These are phyloP conservation scores for Achatina immaculata DNA, from an alignment of 1,140 invertebrate genomes.

Conservation along the genomic window DNA sequence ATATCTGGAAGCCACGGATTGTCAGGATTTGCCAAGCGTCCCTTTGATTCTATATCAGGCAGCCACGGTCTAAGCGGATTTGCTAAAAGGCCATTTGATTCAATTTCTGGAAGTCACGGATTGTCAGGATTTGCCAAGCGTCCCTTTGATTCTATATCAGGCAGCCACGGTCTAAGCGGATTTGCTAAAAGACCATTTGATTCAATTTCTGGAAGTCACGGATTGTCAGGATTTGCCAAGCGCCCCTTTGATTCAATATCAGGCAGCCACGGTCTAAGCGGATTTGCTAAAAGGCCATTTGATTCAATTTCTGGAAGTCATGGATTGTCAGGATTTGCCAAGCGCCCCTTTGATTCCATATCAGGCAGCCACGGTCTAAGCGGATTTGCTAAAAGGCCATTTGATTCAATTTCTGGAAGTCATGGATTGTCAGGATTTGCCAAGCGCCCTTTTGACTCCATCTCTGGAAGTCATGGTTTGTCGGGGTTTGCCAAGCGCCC, in stretches of 20 bases:
- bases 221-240: conserved; percentile 22
- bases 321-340: conserved; percentile 37
- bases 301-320: conserved; percentile 32
- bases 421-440: conserved; percentile 30
- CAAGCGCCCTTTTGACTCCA: conserved; percentile 23
- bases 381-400: conserved; percentile 38
- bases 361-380: conserved; percentile 16
- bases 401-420: conserved; percentile 27
- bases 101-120: conserved; percentile 29
- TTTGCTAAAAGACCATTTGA: conserved; percentile 30
- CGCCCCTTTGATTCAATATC: conserved; percentile 24
- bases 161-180: conserved; percentile 4
- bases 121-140: conserved; percentile 40
- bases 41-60: conserved; percentile 27
- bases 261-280: conserved; percentile 1
- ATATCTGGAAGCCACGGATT: conserved; percentile 11
- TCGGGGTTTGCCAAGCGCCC: conserved; percentile 30
- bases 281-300: conserved; percentile 39
- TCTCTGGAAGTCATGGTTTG: conserved; percentile 11
- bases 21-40: conserved; percentile 31
- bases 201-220: conserved; percentile 10
- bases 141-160: conserved; percentile 22
- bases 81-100: conserved; percentile 41
- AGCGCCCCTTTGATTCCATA: conserved; percentile 41
- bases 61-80: neutral